phyloP scores from a whole-genome alignment of 1,140 invertebrate genomes.

The Heliconius melpomene region DNA sequence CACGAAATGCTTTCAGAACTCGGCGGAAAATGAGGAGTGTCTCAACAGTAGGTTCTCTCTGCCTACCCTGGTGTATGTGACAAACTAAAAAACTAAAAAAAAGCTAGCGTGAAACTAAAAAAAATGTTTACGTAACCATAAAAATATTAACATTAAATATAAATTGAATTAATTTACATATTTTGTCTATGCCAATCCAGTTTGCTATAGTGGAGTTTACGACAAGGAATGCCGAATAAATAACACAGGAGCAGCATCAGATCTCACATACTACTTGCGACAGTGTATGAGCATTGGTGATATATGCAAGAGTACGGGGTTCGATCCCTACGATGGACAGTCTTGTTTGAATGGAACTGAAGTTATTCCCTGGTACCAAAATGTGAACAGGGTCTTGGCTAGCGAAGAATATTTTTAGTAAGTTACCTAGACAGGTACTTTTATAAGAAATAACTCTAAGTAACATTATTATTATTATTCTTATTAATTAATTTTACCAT shows the following conservation, averaged over 20 bases:
- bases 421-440: slow-evolving; percentile 47
- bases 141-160: neutral
- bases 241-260: slow-evolving; percentile 54
- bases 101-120: no score
- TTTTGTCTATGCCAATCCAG: slow-evolving; percentile 50
- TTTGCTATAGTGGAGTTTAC: slow-evolving; percentile 81
- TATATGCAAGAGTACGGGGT: slow-evolving; percentile 74
- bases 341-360: slow-evolving; percentile 66
- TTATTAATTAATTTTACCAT: neutral
- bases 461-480: neutral
- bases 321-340: slow-evolving; percentile 65
- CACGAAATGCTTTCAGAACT: no score
- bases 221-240: slow-evolving; percentile 71
- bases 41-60: no score
- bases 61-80: no score
- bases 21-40: no score
- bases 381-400: slow-evolving; percentile 74
- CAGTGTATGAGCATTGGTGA: slow-evolving; percentile 76
- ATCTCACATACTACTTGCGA: slow-evolving; percentile 77
- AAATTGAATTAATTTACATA: neutral
- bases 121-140: neutral
- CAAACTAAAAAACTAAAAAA: no score
- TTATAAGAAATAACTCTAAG: no score
- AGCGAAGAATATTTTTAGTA: slow-evolving; percentile 84
- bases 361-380: slow-evolving; percentile 61